A percentile compares a stretch with the other conserved stretches of the same genome.
These are phyloP conservation scores for Chrysopa pallens DNA, from an alignment of 1,140 invertebrate species.

Conservation along the genomic window DNA sequence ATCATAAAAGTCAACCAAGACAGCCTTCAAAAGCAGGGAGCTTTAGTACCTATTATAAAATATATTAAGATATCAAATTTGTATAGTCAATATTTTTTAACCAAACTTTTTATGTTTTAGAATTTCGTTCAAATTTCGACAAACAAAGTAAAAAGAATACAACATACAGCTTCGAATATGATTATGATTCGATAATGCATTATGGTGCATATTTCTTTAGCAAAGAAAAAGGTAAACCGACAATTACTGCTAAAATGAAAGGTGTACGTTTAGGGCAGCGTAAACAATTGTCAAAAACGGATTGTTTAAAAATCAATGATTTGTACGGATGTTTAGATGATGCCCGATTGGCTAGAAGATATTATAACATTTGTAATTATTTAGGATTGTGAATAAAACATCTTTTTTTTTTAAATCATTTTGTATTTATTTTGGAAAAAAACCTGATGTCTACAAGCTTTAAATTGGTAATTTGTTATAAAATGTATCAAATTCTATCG, in stretches of 20 bases:
- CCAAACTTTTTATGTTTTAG: constrained; percentile 20
- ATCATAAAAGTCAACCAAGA: no score
- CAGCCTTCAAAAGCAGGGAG: no score
- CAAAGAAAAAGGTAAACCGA: constrained; percentile 30
- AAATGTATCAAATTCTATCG: no score
- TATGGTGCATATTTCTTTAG: constrained; percentile 42
- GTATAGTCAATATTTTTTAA: no score
- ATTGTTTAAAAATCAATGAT: constrained; percentile 53
- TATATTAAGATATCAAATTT: no score
- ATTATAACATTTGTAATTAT: constrained; percentile 38
- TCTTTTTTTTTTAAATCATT: no score
- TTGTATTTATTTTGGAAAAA: no score
- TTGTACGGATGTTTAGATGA: constrained; percentile 43
- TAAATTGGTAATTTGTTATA: no score
- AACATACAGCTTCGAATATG: constrained; percentile 43
- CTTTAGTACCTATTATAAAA: no score
- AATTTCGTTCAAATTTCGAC: constrained; percentile 35
- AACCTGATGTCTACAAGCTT: no score
- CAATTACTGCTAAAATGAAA: constrained; percentile 36
- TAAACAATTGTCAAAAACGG: constrained; percentile 38
- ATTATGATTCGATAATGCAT: constrained; percentile 57
- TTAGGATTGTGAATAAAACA: constrained; percentile 25
- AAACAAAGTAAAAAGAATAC: constrained; percentile 40
- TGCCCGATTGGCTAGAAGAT: constrained; percentile 31
- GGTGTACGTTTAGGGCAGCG: constrained; percentile 34